Evolutionary conservation across 2,113 vertebrate species (phyloP).

Genomic region (Microtus pennsylvanicus): DNA sequence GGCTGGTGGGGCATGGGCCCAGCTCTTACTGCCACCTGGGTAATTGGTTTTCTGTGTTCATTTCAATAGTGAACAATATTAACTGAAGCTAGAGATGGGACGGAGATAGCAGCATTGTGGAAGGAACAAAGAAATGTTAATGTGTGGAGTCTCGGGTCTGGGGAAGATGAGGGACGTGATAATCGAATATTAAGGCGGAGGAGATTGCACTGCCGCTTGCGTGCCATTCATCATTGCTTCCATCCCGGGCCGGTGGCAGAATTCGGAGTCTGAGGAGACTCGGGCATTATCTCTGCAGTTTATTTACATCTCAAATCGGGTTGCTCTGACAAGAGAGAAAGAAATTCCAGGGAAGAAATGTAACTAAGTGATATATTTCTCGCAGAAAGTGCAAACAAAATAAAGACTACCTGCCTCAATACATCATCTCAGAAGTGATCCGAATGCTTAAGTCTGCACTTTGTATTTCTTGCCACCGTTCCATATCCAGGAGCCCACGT

Average conservation of each 20-base stretch:
- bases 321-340: constrained; percentile 66
- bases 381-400: constrained; percentile 64
- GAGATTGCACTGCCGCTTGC: background rate
- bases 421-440: constrained; percentile 51
- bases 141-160: constrained; percentile 31
- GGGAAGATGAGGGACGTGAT: constrained; percentile 66
- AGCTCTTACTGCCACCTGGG: background rate
- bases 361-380: constrained; percentile 67
- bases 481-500: background rate
- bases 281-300: constrained; percentile 5
- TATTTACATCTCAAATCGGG: constrained; percentile 75
- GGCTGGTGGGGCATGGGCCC: background rate
- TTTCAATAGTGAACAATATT: constrained; percentile 69
- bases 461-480: background rate
- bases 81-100: constrained; percentile 52
- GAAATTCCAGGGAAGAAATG: constrained; percentile 64
- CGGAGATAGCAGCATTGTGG: constrained; percentile 60
- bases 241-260: background rate
- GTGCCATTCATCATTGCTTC: background rate
- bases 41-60: constrained; percentile 74
- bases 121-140: constrained; percentile 68
- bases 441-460: background rate
- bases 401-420: constrained; percentile 42
- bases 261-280: background rate
- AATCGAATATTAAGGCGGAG: constrained; percentile 60